Evolutionary conservation across 2,888 invertebrate genomes (phyloP).

Genomic region (Smittia aterrima): DNA sequence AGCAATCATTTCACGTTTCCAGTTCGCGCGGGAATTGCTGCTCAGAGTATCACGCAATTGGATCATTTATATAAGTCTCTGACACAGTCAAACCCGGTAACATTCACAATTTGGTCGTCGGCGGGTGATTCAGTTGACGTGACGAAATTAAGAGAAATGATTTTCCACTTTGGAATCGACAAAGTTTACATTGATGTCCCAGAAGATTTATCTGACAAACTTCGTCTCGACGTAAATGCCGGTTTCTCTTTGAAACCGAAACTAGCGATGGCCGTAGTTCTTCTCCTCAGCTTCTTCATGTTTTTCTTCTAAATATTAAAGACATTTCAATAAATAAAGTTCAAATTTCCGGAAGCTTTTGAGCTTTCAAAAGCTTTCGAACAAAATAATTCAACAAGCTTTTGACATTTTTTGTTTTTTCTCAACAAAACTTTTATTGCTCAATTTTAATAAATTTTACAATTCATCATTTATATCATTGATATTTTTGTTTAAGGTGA

Average conservation of each 20-base stretch:
- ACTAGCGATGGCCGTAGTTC: not conserved
- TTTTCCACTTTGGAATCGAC: constrained; percentile 64
- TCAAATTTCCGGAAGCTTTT: too few relatives aligned
- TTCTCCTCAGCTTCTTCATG: not conserved
- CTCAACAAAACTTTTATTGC: constrained; percentile 40
- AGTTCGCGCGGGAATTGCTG: constrained; percentile 68
- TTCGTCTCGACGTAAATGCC: constrained; percentile 51
- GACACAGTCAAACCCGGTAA: constrained; percentile 51
- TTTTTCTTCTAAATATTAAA: too few relatives aligned
- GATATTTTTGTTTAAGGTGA: not conserved
- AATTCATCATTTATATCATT: constrained; percentile 19
- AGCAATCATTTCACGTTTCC: constrained; percentile 72
- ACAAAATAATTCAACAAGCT: too few relatives aligned
- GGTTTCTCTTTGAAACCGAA: not conserved
- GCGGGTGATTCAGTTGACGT: constrained; percentile 67
- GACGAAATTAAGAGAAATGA: constrained; percentile 62
- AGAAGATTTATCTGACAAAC: constrained; percentile 56
- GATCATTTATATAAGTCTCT: constrained; percentile 59
- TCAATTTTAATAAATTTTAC: constrained; percentile 40
- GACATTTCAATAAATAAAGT: too few relatives aligned
- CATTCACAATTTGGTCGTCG: constrained; percentile 79
- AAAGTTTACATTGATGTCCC: constrained; percentile 79
- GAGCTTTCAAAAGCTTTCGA: too few relatives aligned
- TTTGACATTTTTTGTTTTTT: constrained; percentile 22
- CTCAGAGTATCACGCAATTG: constrained; percentile 63